phyloP scores from a whole-genome alignment of 2,113 vertebrate species.

The Gavialis gangeticus region DNA sequence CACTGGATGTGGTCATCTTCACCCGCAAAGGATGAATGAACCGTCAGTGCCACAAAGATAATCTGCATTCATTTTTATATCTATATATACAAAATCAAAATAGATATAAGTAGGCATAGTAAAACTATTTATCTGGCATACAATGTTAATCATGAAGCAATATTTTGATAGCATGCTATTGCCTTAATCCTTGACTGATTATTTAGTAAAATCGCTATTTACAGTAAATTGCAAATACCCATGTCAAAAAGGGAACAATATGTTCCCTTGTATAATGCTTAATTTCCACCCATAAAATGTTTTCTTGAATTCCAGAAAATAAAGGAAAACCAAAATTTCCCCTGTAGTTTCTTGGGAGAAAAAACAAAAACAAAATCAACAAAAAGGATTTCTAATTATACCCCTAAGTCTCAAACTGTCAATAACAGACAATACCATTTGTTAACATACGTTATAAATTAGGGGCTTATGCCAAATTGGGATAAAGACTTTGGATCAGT shows the following conservation, averaged over 20 bases:
- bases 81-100: neutral
- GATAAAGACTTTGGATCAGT: rapidly evolving
- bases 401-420: rapidly evolving
- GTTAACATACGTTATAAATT: neutral
- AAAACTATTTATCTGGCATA: neutral
- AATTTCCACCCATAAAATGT: neutral
- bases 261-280: neutral
- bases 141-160: neutral
- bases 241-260: neutral
- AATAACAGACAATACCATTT: rapidly evolving
- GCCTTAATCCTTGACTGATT: neutral
- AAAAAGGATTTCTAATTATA: neutral
- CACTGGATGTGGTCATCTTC: too few relatives aligned
- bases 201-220: neutral
- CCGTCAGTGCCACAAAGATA: neutral
- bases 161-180: neutral
- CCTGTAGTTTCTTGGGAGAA: neutral
- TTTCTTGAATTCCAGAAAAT: neutral
- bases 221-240: rapidly evolving
- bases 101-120: neutral
- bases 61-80: neutral
- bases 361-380: neutral
- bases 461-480: rapidly evolving
- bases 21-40: neutral
- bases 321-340: neutral